A percentile compares a stretch with the other conserved stretches of the same genome.
phyloP scores from a whole-genome alignment of 2,797 vertebrate genomes.

The Gadopsis marmoratus region DNA sequence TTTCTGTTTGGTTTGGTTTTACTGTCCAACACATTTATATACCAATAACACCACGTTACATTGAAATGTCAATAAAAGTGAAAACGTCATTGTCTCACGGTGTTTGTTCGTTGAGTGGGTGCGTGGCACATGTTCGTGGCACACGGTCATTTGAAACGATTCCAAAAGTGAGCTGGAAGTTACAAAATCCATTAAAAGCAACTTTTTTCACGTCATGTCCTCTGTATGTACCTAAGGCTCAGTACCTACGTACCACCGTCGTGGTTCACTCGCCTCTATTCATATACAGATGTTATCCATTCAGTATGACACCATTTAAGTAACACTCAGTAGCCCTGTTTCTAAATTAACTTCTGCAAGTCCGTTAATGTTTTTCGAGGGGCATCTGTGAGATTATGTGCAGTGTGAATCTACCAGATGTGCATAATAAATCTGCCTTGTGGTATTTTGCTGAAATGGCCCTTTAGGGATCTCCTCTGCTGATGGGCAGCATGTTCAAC shows the following conservation, averaged over 20 bases:
- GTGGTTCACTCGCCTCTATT: no score
- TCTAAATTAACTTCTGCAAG: not conserved
- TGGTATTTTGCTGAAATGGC: constrained; percentile 48
- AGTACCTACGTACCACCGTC: no score
- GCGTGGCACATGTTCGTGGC: no score
- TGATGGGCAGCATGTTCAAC: constrained; percentile 47
- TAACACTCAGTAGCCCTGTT: not conserved
- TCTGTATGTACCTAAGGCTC: no score
- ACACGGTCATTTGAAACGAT: no score
- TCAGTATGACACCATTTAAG: not conserved
- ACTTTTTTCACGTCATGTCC: no score
- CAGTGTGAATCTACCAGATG: constrained; percentile 54
- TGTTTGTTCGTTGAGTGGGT: constrained; percentile 20
- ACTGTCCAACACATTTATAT: constrained; percentile 78
- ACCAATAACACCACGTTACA: constrained; percentile 81
- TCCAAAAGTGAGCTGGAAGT: no score
- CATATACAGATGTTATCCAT: no score
- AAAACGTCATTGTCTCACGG: constrained; percentile 52
- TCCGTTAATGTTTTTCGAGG: constrained; percentile 10
- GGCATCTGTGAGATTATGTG: constrained; percentile 31
- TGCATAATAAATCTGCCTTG: constrained; percentile 53
- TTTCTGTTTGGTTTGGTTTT: constrained; percentile 72
- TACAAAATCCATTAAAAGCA: no score
- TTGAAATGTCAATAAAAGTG: constrained; percentile 86
- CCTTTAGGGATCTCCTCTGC: constrained; percentile 43